Conservation (phyloP, 2,888 invertebrate species). For the Epirrhoe alternata region DNA sequence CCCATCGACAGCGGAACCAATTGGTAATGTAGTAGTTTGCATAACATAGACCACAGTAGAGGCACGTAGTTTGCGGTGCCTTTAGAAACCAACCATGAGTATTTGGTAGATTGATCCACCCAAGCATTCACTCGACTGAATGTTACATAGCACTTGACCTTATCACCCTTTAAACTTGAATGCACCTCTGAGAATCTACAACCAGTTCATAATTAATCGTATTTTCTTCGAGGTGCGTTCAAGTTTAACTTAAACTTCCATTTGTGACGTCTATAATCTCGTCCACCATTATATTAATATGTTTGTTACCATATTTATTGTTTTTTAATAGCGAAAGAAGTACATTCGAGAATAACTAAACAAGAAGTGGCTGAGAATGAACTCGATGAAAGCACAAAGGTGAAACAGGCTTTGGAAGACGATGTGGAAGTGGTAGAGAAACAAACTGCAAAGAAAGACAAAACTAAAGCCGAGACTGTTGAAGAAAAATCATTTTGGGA, state of each 20-base stretch:
- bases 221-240: background rate
- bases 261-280: slow-evolving; percentile 68
- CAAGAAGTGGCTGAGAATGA: slow-evolving; percentile 80
- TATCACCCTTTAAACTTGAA: slow-evolving; percentile 21
- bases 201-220: background rate
- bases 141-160: slow-evolving; percentile 45
- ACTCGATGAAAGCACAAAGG: slow-evolving; percentile 64
- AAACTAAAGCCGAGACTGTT: slow-evolving; percentile 56
- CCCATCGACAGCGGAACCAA: slow-evolving; percentile 29
- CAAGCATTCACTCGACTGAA: slow-evolving; percentile 78
- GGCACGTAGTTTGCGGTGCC: slow-evolving; percentile 74
- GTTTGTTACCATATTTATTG: slow-evolving; percentile 46
- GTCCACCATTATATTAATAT: slow-evolving; percentile 50
- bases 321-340: slow-evolving; percentile 79
- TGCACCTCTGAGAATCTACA: background rate
- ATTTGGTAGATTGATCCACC: slow-evolving; percentile 60
- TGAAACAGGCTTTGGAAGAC: slow-evolving; percentile 59
- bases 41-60: slow-evolving; percentile 64
- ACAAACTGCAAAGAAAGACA: slow-evolving; percentile 58
- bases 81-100: slow-evolving; percentile 65
- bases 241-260: slow-evolving; percentile 39
- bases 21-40: slow-evolving; percentile 71
- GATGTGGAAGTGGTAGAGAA: slow-evolving; percentile 49
- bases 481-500: slow-evolving; percentile 57
- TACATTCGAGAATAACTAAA: slow-evolving; percentile 78